Evolutionary conservation across 2,888 invertebrate genomes (phyloP).

Genomic region (Branchipolynoe longqiensis): DNA sequence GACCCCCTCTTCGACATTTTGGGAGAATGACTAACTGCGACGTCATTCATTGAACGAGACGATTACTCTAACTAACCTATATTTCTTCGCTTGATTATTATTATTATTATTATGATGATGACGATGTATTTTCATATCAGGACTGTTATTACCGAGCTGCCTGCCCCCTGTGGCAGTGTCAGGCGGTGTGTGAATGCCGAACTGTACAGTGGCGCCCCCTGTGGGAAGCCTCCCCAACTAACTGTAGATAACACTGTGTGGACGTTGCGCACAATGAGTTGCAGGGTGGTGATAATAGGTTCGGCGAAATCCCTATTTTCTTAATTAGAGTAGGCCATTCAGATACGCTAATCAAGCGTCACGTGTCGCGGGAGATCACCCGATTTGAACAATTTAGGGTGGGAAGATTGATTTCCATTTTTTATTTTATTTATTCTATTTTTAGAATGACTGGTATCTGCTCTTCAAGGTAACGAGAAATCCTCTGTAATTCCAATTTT

Average conservation of each 20-base stretch:
- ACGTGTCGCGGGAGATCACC: no score
- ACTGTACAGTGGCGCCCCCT: not conserved
- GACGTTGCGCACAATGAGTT: not conserved
- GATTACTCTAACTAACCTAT: not conserved
- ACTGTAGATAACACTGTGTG: slow-evolving; percentile 37
- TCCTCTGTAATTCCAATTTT: no score
- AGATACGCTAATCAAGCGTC: no score
- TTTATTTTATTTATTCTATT: no score
- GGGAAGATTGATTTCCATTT: no score
- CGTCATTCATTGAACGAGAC: not conserved
- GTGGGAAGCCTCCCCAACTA: not conserved
- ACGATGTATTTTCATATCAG: slow-evolving; percentile 37
- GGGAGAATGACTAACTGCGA: not conserved
- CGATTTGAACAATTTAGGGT: not conserved
- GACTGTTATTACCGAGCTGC: not conserved
- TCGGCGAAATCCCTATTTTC: slow-evolving; percentile 35
- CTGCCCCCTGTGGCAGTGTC: not conserved
- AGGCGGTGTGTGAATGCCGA: not conserved
- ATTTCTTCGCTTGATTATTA: slow-evolving; percentile 46
- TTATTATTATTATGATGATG: no score
- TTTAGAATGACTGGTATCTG: no score
- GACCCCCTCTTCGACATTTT: no score
- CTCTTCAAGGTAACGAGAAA: no score
- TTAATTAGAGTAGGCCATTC: not conserved
- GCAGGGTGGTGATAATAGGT: slow-evolving; percentile 14